Percentiles rank a stretch among this genome's conserved stretches.
Conservation (phyloP, 2,797 vertebrate genomes). For the Triplophysa yarkandensis region DNA sequence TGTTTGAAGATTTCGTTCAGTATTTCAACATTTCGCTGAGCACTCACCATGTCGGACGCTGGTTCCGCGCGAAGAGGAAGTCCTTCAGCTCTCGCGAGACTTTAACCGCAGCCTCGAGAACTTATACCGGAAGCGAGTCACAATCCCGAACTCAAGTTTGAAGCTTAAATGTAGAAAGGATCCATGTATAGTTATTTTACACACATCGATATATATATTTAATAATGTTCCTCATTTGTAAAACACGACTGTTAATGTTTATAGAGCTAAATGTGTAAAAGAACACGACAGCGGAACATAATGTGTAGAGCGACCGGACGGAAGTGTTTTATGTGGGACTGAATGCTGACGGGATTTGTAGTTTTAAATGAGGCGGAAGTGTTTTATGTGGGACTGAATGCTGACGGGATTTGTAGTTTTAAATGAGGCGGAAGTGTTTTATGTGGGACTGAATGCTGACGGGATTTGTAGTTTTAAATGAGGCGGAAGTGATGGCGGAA, state of each 20-base stretch:
- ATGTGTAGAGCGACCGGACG: too few relatives aligned
- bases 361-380: too few relatives aligned
- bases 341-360: conserved; percentile 18
- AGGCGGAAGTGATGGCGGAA: conserved; percentile 72
- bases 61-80: conserved; percentile 81
- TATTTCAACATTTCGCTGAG: fast-evolving
- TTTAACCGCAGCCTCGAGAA: conserved; percentile 41
- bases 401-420: conserved; percentile 31
- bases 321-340: too few relatives aligned
- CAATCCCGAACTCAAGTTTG: background rate
- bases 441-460: background rate
- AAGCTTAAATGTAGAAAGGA: background rate
- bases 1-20: conserved; percentile 62
- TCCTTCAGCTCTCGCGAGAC: conserved; percentile 64
- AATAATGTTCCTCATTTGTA: background rate
- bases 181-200: background rate
- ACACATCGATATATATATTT: background rate
- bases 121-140: conserved; percentile 59
- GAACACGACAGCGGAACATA: background rate
- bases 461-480: conserved; percentile 38
- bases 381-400: too few relatives aligned
- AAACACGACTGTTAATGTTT: background rate
- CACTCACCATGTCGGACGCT: conserved; percentile 80
- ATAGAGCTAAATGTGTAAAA: background rate
- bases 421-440: too few relatives aligned